Percentiles rank a stretch among this genome's conserved stretches.
These are phyloP conservation scores for Cerastoderma edule DNA, from an alignment of 2,888 invertebrate genomes.

Conservation along the genomic window DNA sequence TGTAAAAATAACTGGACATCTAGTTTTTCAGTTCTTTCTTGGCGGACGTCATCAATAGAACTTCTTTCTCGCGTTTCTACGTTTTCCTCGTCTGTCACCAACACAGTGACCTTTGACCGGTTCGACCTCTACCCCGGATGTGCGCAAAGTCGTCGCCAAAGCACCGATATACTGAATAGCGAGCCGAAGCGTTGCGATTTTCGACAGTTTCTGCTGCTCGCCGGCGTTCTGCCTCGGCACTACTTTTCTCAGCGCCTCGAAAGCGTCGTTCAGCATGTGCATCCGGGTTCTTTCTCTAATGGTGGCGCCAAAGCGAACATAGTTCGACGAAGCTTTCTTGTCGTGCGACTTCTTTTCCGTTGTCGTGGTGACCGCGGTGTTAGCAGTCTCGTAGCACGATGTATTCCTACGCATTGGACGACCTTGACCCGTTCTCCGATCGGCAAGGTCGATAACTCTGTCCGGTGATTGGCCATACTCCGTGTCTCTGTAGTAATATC, in stretches of 20 bases:
- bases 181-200: conserved; percentile 83
- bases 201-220: conserved; percentile 83
- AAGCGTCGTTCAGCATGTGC: conserved; percentile 83
- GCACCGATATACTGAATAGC: conserved; percentile 83
- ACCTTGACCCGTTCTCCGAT: not conserved
- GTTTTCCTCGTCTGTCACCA: conserved; percentile 72
- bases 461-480: conserved; percentile 2
- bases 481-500: not conserved
- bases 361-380: not conserved
- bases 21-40: too few species aligned
- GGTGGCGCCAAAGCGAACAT: conserved; percentile 76
- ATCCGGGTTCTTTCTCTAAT: conserved; percentile 82
- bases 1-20: too few species aligned
- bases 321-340: conserved; percentile 40
- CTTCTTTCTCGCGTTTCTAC: conserved; percentile 46
- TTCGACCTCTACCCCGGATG: conserved; percentile 74
- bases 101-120: conserved; percentile 65
- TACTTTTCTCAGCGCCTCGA: conserved; percentile 81
- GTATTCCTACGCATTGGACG: not conserved
- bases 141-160: conserved; percentile 73
- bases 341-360: not conserved
- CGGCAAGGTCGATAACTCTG: not conserved
- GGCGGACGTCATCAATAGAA: conserved; percentile 23
- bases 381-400: not conserved
- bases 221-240: conserved; percentile 82